Base-by-base conservation (phyloP, 2,888 invertebrate genomes). In the Sarcophaga carnaria region DNA sequence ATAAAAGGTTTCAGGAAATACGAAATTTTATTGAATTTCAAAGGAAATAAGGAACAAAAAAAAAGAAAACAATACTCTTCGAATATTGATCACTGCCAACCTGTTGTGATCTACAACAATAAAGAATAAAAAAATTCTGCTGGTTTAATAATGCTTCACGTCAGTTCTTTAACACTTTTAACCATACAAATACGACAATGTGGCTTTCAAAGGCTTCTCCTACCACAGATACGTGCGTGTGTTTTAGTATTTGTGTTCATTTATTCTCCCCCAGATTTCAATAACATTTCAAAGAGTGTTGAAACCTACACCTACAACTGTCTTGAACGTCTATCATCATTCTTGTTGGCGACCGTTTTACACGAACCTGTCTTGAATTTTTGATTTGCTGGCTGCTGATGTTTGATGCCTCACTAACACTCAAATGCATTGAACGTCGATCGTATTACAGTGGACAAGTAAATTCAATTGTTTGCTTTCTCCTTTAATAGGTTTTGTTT, bases 261-360 rank as follows among this genome's bases (percentile, higher is more conserved):
- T 22, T 22, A 22, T 22, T 22, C 22, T 67, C 63, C 76, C 77
- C 74, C 67, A 80, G 75, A 76, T 80, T 74, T 77, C 71, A 72
- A 62, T 76, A 60, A 77, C 54, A 77, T 77, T 85, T 77, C 71
- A 81, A 84, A 67, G 37, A 37, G 78, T 81, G 86, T 84, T 83
- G 83, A 72, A 87, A 81, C 70, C 81, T 78, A 87, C 86, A 87
- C 86, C 86, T 87, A 87, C 83, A 87, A 83, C 81, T 87, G 86
- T 84, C 86, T 78, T 63, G 81, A 71, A 54, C 77, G 86, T 84
- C 86, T 22, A 84, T 87, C 86, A 87, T 70, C 75, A 78, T 81
- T 81, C 72, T 66, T 66, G 64, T 66, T 81, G 83, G 80, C 80
- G 83, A 83, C 80, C 64, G 12, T 82, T 66, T 76, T 81, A 25